phyloP scores from a whole-genome alignment of 2,797 vertebrate species.

The Oreochromis mossambicus region DNA sequence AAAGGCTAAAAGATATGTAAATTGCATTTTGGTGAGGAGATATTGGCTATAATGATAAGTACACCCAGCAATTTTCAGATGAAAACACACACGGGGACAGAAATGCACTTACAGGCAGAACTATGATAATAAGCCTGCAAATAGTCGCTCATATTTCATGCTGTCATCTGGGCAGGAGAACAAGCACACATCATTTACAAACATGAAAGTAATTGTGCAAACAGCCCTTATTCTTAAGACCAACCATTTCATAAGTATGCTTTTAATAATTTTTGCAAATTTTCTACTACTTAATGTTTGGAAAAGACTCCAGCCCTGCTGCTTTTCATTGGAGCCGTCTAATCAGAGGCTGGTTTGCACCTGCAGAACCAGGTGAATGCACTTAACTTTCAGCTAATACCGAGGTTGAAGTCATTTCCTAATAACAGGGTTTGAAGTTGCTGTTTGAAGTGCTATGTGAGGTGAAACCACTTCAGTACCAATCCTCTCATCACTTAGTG shows the following conservation, averaged over 20 bases:
- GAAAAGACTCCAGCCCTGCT: not conserved
- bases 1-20: not conserved
- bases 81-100: not conserved
- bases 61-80: not conserved
- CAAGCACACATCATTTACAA: not conserved
- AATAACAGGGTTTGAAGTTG: conserved; percentile 21
- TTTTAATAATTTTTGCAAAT: not conserved
- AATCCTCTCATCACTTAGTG: conserved; percentile 41
- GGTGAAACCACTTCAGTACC: conserved; percentile 6
- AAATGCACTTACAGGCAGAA: not conserved
- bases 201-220: not conserved
- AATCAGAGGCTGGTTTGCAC: conserved; percentile 10
- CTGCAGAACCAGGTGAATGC: conserved; percentile 47
- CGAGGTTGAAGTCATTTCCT: conserved; percentile 47
- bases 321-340: not conserved
- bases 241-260: not conserved
- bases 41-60: not conserved
- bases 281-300: not conserved
- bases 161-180: not conserved
- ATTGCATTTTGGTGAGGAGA: not conserved
- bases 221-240: not conserved
- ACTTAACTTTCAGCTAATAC: not conserved
- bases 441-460: not conserved
- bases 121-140: not conserved
- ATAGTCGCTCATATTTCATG: not conserved